These are phyloP conservation scores for Aethes cnicana DNA, from an alignment of 2,888 invertebrate species.

Conservation along the genomic window DNA sequence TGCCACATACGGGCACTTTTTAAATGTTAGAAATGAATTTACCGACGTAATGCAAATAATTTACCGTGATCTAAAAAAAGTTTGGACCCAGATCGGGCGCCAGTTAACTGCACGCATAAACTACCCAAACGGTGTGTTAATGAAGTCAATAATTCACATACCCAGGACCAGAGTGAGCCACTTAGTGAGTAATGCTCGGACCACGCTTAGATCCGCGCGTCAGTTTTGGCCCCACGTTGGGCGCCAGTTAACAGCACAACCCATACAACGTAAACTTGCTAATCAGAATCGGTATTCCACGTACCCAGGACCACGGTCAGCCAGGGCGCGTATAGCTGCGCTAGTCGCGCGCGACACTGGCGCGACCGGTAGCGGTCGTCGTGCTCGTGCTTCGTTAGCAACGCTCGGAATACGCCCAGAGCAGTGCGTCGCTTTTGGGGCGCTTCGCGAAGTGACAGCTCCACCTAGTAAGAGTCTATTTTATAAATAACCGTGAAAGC, in stretches of 20 bases:
- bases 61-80: not conserved
- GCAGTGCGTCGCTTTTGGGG: slow-evolving; percentile 91
- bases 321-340: slow-evolving; percentile 95
- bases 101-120: not conserved
- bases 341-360: slow-evolving; percentile 92
- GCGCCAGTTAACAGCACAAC: too few relatives aligned
- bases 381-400: slow-evolving; percentile 96
- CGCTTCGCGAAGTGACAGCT: slow-evolving; percentile 92
- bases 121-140: not conserved
- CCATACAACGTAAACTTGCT: not conserved
- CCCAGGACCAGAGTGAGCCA: too few relatives aligned
- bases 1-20: too few relatives aligned
- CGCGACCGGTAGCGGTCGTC: slow-evolving; percentile 94
- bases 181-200: too few relatives aligned
- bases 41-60: too few relatives aligned
- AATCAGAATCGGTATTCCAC: slow-evolving; percentile 26
- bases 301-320: slow-evolving; percentile 87
- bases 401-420: slow-evolving; percentile 89
- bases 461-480: slow-evolving; percentile 81
- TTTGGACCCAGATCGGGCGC: slow-evolving; percentile 3
- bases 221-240: not conserved
- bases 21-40: too few relatives aligned
- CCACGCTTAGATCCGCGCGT: too few relatives aligned
- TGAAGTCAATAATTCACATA: too few relatives aligned
- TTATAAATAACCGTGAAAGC: not conserved